These are phyloP conservation scores for Nycticryphes semicollaris DNA, from an alignment of 2,113 vertebrate genomes.

Conservation along the genomic window DNA sequence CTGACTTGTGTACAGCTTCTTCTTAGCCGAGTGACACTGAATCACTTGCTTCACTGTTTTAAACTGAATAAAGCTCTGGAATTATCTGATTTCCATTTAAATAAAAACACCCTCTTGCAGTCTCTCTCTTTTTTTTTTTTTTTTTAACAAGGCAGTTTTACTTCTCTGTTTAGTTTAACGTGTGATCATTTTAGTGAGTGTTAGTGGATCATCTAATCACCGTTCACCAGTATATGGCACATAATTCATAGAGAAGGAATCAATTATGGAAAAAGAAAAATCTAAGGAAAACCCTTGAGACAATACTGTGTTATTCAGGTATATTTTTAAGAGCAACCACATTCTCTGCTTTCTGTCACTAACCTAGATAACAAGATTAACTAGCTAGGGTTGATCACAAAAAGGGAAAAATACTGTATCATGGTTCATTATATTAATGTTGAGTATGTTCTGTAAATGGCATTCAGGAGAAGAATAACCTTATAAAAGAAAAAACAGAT, in stretches of 20 bases:
- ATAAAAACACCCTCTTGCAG: not conserved
- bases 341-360: not conserved
- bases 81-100: not conserved
- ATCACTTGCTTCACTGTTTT: not conserved
- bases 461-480: not conserved
- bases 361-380: not conserved
- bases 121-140: not conserved
- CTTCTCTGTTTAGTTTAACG: not conserved
- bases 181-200: not conserved
- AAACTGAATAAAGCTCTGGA: not conserved
- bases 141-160: not conserved
- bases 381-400: not conserved
- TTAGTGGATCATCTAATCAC: not conserved
- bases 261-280: not conserved
- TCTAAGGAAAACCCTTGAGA: not conserved
- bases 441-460: not conserved
- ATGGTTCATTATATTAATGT: not conserved
- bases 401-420: not conserved
- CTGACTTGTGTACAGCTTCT: conserved; percentile 4
- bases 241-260: not conserved
- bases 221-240: not conserved
- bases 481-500: not conserved
- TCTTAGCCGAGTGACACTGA: not conserved
- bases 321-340: not conserved
- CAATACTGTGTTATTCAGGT: not conserved